These are phyloP conservation scores for Tetrax tetrax DNA, from an alignment of 2,113 vertebrate genomes.

Conservation along the genomic window DNA sequence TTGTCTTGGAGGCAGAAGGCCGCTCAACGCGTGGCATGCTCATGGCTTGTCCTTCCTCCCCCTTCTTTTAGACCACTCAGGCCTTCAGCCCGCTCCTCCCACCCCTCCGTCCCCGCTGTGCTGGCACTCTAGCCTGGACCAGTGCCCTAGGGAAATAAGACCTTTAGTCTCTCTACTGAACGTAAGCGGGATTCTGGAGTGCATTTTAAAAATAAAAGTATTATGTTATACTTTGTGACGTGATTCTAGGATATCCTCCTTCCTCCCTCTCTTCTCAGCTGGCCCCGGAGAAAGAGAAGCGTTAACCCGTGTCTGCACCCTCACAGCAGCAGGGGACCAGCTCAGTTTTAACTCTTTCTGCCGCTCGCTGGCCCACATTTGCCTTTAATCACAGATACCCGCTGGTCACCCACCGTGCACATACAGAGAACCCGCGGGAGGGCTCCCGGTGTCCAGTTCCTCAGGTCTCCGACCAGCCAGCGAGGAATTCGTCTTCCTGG, in stretches of 20 bases:
- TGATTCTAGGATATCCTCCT: neutral
- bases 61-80: neutral
- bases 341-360: neutral
- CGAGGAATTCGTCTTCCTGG: neutral
- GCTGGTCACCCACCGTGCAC: neutral
- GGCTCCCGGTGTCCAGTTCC: neutral
- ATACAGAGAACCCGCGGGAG: neutral
- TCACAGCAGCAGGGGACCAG: neutral
- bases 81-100: neutral
- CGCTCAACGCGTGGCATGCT: fast-evolving
- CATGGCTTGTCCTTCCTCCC: neutral
- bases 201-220: neutral
- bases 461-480: neutral
- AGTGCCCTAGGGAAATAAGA: neutral
- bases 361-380: neutral
- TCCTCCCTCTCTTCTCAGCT: neutral
- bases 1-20: neutral
- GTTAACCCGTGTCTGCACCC: neutral
- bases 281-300: neutral
- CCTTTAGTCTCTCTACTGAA: neutral
- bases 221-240: fast-evolving
- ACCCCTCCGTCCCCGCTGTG: neutral
- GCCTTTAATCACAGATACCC: neutral
- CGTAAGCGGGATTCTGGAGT: neutral
- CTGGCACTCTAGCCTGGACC: neutral